Evolutionary conservation across 2,113 vertebrate genomes (phyloP).

Genomic region (Synchiropus splendidus): DNA sequence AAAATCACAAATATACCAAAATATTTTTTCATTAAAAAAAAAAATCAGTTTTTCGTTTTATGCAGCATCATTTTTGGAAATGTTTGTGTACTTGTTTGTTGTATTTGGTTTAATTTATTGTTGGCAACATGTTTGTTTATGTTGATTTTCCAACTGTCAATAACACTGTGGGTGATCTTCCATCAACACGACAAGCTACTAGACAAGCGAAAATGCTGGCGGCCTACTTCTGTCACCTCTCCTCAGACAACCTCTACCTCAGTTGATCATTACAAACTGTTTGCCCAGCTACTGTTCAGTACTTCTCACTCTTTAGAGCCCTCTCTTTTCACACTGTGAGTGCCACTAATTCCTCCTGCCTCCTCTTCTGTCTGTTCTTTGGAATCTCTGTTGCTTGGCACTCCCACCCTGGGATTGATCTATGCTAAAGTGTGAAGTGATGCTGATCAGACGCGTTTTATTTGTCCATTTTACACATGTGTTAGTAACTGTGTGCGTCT

Average conservation of each 20-base stretch:
- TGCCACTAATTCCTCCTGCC: not conserved
- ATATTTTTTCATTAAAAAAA: too few relatives aligned
- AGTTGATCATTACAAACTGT: slow-evolving; percentile 8
- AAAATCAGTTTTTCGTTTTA: too few relatives aligned
- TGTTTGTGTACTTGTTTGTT: too few relatives aligned
- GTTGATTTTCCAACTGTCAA: too few relatives aligned
- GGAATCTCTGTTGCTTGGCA: slow-evolving; percentile 15
- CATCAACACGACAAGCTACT: too few relatives aligned
- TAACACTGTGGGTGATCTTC: too few relatives aligned
- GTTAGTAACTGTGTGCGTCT: slow-evolving; percentile 28
- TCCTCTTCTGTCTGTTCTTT: slow-evolving; percentile 8
- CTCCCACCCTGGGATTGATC: slow-evolving; percentile 33
- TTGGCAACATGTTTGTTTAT: too few relatives aligned
- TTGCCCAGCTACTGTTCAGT: slow-evolving; percentile 19
- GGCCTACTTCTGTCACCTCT: slow-evolving; percentile 21
- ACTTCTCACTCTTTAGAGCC: slow-evolving; percentile 15
- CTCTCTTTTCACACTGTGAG: slow-evolving; percentile 1
- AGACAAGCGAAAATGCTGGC: not conserved
- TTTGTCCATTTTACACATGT: slow-evolving; percentile 16
- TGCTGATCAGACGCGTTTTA: too few relatives aligned
- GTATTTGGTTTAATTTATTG: too few relatives aligned
- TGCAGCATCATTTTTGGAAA: too few relatives aligned
- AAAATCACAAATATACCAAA: too few relatives aligned
- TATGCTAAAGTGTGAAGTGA: slow-evolving; percentile 7
- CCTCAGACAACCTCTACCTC: slow-evolving; percentile 25